Evolutionary conservation across 1,140 invertebrate species (phyloP), one percentile per base, ranked within the genome.

Genomic region (Tetramorium simillimum): DNA sequence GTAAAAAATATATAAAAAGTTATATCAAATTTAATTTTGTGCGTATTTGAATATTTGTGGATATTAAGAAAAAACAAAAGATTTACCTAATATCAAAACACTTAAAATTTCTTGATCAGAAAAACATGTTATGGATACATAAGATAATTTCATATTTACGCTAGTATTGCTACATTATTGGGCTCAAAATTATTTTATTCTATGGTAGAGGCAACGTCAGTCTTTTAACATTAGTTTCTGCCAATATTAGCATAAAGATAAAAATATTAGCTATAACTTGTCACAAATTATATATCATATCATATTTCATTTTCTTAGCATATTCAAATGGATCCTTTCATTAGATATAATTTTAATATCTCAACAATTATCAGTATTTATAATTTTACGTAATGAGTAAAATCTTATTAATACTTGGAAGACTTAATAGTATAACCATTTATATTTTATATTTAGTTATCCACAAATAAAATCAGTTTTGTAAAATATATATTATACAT

Each of bases 401-500:
- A 43, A 70, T 40, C 80, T 60, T 89, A 87, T 33, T 65, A 60
- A 89, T 87, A 84, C n/a, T 84, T 90, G 89, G 89, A 90, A 90
- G 89, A 90, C 89, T 67, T 60, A 65, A 78, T 16, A 49, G 24
- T 78, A 84, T 85, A 89, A 73, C 67, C 76, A 69, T 86, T 86
- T 86, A 40, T 4, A 24, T 70, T 69, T 67, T 82, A 53, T 75
- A 63, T 58, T 73, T 58, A 56, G 6, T 70, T 73, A 76, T 53
- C 24, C 40, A 33, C 33, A 72, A 53, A 28, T 86, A 37, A 58
- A 72, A 88, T 86, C 67, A 40, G 24, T 86, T n/a, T 65, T 65
- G 16, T 69, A 60, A 7, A 40, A 2, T 33, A 37, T 43, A 43
- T 43, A 9, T 43, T 40, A 40, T 40, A 43, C 9, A 33, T 33